Base-by-base conservation (phyloP, 2,888 invertebrate genomes). In the Acrobasis consociella region DNA sequence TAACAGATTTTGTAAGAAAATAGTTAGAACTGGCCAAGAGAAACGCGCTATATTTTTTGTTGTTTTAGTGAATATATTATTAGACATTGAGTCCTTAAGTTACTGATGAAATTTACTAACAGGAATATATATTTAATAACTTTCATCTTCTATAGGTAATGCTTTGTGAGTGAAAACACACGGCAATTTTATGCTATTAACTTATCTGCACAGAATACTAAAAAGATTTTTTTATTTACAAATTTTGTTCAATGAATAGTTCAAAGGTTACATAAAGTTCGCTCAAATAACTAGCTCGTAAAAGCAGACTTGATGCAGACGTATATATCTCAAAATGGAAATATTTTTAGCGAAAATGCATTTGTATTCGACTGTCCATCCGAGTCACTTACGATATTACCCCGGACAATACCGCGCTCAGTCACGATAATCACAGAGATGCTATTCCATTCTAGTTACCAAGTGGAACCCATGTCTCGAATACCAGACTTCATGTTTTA, bases 401-500 rank as follows among this genome's bases (percentile, higher is more conserved):
- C 83, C 74, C 81, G 82, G 83, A 88, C 89, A 89, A 87, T 87
- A 83, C 84, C 65, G 69, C 78, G 80, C 75, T 69, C 78, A 74
- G 83, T 83, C 86, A 82, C 82, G 85, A 88, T 87, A 85, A 87
- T 88, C 85, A 78, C 78, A 78, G 17, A 56, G 46, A 10, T 82
- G 82, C 80, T 84, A 80, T 84, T 82, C 79, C 80, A 81, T 83
- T 81, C 85, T 86, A 87, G 85, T 86, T 87, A 87, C 87, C 80
- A 76, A 83, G 88, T 86, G 81, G 77, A 78, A 77, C 73, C 70
- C 73, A 68, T 72, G 77, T 77, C 71, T 78, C 78, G 79, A 77
- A 83, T 83, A 82, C 76, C 81, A 76, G 67, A 72, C 72, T 75
- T 13, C 67, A 83, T 80, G 79, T 82, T 81, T 81, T 80, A 82